Evolutionary conservation across 1,140 invertebrate genomes (phyloP).

Genomic region (Trigoniulus corallinus): DNA sequence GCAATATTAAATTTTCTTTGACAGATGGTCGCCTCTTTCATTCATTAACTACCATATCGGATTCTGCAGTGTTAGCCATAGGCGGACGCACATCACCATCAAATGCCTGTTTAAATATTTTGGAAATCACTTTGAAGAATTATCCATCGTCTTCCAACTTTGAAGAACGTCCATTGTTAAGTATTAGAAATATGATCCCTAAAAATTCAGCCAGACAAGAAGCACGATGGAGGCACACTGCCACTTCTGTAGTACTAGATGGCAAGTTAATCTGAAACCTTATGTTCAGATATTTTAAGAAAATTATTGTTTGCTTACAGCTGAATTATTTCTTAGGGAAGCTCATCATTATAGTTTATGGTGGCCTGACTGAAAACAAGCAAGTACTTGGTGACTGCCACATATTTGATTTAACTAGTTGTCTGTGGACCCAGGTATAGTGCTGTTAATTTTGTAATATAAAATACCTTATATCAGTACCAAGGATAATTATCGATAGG

Average conservation of each 20-base stretch:
- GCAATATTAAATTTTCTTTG: background rate
- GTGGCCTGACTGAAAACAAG: slow-evolving; percentile 17
- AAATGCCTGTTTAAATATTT: slow-evolving; percentile 8
- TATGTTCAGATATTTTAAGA: too few species aligned
- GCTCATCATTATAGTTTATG: slow-evolving; percentile 21
- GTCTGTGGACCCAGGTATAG: slow-evolving; percentile 18
- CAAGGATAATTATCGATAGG: background rate
- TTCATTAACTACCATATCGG: slow-evolving; percentile 4
- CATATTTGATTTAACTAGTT: slow-evolving; percentile 16
- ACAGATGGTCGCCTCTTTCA: slow-evolving; percentile 14
- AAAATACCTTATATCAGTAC: background rate
- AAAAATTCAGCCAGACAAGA: slow-evolving; percentile 17
- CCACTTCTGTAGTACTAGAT: slow-evolving; percentile 14
- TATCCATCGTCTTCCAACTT: too few species aligned
- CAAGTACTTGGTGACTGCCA: slow-evolving; percentile 17
- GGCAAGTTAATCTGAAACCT: too few species aligned
- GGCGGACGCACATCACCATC: slow-evolving; percentile 19
- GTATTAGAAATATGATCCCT: too few species aligned
- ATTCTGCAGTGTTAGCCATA: slow-evolving; percentile 15
- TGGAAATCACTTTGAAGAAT: too few species aligned
- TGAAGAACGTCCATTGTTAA: too few species aligned
- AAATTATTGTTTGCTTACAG: background rate
- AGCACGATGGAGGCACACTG: slow-evolving; percentile 25
- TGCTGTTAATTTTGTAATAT: slow-evolving; percentile 5
- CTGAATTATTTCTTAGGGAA: slow-evolving; percentile 9